A percentile compares a stretch with the other conserved stretches of the same genome.
These are phyloP conservation scores for Drosophila stalkeri DNA, from an alignment of 2,888 invertebrate species.

Conservation along the genomic window DNA sequence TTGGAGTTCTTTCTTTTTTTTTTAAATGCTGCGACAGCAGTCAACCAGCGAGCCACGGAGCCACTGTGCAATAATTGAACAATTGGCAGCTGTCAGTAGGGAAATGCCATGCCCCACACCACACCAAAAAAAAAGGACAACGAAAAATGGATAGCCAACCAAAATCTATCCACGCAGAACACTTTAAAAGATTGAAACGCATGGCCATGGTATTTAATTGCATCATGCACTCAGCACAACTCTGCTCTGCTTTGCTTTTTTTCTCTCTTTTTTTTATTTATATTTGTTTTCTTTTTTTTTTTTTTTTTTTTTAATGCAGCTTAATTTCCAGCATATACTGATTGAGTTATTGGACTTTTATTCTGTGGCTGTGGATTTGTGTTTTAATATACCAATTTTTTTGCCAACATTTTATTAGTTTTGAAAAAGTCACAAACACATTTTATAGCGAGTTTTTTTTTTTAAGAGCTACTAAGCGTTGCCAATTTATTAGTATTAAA, in stretches of 20 bases:
- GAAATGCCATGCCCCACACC: slow-evolving; percentile 40
- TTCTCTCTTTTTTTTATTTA: background rate
- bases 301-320: slow-evolving; percentile 32
- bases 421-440: background rate
- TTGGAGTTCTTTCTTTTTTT: slow-evolving; percentile 35
- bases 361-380: slow-evolving; percentile 10
- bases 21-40: slow-evolving; percentile 64
- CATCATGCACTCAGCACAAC: slow-evolving; percentile 15
- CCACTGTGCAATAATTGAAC: slow-evolving; percentile 71
- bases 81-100: slow-evolving; percentile 74
- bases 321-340: slow-evolving; percentile 49
- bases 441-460: background rate
- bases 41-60: slow-evolving; percentile 49
- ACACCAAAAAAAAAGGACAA: slow-evolving; percentile 21
- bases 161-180: slow-evolving; percentile 55
- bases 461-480: background rate
- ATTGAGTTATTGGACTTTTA: slow-evolving; percentile 48
- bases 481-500: background rate
- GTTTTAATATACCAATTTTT: slow-evolving; percentile 8
- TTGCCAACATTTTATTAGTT: background rate
- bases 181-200: slow-evolving; percentile 62
- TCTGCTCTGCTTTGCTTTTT: no score
- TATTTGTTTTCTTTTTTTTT: slow-evolving; percentile 10
- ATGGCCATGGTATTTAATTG: slow-evolving; percentile 42
- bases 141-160: slow-evolving; percentile 25